Evolutionary conservation across 2,113 vertebrate genomes (phyloP).

Genomic region (Beaufortia kweichowensis): DNA sequence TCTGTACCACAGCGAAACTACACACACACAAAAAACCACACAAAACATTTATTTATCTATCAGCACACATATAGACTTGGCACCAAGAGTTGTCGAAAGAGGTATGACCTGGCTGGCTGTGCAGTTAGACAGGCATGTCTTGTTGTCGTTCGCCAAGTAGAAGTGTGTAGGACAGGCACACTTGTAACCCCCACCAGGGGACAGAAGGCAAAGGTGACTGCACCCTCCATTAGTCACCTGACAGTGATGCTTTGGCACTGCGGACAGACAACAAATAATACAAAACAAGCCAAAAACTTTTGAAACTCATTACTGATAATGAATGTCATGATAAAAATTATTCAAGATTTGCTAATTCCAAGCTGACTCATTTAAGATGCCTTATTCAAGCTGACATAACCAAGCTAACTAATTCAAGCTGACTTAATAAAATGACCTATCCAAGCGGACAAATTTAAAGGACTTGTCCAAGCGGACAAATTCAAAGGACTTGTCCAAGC

Average conservation of each 20-base stretch:
- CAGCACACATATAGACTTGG: not conserved
- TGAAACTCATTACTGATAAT: not conserved
- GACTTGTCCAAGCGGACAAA: too few relatives aligned
- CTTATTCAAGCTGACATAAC: too few relatives aligned
- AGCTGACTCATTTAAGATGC: too few relatives aligned
- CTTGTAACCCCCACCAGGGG: slow-evolving; percentile 85
- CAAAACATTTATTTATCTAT: not conserved
- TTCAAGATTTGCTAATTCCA: not conserved
- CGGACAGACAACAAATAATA: slow-evolving; percentile 20
- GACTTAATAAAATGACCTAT: too few relatives aligned
- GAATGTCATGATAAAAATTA: not conserved
- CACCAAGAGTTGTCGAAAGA: not conserved
- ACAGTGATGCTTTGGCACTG: slow-evolving; percentile 91
- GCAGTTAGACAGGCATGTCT: slow-evolving; percentile 95
- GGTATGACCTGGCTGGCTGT: slow-evolving; percentile 86
- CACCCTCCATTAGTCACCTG: slow-evolving; percentile 89
- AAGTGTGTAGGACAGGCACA: slow-evolving; percentile 98
- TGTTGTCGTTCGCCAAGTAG: slow-evolving; percentile 88
- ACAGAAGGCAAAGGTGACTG: slow-evolving; percentile 94
- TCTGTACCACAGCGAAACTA: slow-evolving; percentile 99
- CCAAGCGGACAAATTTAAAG: too few relatives aligned
- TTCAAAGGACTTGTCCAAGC: too few relatives aligned
- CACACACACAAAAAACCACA: slow-evolving; percentile 33
- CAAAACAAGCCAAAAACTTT: not conserved
- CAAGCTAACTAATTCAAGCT: too few relatives aligned